Base-by-base conservation (phyloP, 35 echinoderm and acorn worm genomes). In the Patiria miniata region DNA sequence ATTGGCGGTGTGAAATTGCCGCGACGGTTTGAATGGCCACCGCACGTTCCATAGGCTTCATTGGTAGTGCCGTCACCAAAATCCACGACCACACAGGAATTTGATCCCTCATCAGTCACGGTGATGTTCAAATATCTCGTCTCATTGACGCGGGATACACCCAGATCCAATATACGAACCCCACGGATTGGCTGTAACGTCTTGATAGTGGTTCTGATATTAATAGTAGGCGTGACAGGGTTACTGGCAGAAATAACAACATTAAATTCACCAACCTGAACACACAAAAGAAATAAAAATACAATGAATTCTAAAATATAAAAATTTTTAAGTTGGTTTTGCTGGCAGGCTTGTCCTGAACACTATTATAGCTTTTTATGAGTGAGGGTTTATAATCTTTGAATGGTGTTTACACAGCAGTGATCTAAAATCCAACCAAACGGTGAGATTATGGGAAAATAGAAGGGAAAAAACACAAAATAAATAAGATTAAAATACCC, bases 11-110 rank as follows among this genome's bases (percentile, higher is more conserved):
- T 39, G 1, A 90, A 60, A 0, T 59, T 16, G 21, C 79, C 81
- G 7, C 22, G 34, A 7, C 19, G 52, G 28, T 78, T 69, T 26
- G 33, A 30, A 33, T 90, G 88, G 3, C 39, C 21, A 1, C 19
- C 47, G 28, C 88, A 90, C 3, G 8, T 16, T 8, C 39, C 34
- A 28, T 83, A 60, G 2, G 23, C 57, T 19, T 42, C 81, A 14
- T 30, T 36, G 10, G 80, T 17, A 33, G 36, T 8, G 39, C 42
- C 34, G 32, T 90, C 88, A 39, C 40, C 61, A 36, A 84, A 90
- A 40, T 90, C 81, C 14, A 90, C 42, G 2, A 60, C 80, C 18
- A 90, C n/a, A 37, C 88, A 90, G 19, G 88, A 90, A 38, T 53
- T 55, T 26, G 54, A 61, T 21, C 88, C 88, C 23, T 73, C 40